Evolutionary conservation across 2,888 invertebrate genomes (phyloP), one percentile per base, ranked within the genome.

Genomic region (Candidula unifasciata): DNA sequence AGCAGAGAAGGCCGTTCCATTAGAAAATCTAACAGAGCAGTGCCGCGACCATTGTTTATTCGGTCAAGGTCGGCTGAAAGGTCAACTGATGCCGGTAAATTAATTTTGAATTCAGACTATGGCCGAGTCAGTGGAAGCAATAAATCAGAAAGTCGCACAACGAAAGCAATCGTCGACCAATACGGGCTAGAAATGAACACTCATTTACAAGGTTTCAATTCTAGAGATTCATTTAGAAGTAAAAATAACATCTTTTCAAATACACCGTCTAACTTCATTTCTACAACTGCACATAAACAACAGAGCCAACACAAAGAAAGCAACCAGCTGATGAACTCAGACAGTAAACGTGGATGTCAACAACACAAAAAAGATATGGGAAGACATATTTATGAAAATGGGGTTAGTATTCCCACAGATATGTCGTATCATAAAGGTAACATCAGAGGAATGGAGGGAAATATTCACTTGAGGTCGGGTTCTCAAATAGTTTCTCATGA

Each of bases 51-150:
- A 5, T 30, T 82, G 44, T 71, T 64, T 44, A 60, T 13, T 21
- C 33, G 82, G 60, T 82, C 82, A 69, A 74, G 82, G 64, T 82
- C 82, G 10, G 82, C 82, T 27, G 82, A 82, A 33, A 54, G 82
- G 13, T 60, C 82, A 24, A 16, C 8, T n/a, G 80, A 35, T 33
- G 27, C 18, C 3, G 21, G 30, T 16, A 16, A 10, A 52, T 52
- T 44, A 18, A 33, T 52, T 24, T 5, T 5, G 27, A 1, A 16
- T 18, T 68, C 52, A 27, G 37, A 52, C 0, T 66, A 33, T 68
- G 30, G 21, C 18, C 13, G 16, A 8, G 24, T 8, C 5, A 37
- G 13, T 10, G 74, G 60, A 6, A 18, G 74, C 16, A n/a, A 13
- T 52, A 30, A 33, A 54, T 5, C 74, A 16, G 54, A 3, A 16